Conservation (phyloP, 2,113 vertebrate genomes). For the Anser brachyrhynchus region DNA sequence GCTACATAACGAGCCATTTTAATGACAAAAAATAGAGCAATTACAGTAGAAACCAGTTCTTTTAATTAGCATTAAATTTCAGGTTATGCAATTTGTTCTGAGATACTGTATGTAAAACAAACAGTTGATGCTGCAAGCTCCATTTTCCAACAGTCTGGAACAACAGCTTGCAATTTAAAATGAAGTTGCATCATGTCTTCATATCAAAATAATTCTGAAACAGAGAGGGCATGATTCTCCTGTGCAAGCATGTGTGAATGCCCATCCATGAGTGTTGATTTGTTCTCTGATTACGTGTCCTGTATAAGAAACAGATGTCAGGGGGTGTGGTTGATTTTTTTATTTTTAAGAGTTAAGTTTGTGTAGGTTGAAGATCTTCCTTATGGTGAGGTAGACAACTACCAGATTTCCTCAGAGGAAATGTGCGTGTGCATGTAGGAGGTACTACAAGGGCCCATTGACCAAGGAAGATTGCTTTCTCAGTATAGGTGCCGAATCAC, state of each 20-base stretch:
- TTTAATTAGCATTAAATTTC: background rate
- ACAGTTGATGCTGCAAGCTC: background rate
- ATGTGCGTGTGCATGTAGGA: background rate
- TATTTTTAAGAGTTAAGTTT: background rate
- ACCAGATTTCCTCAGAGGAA: background rate
- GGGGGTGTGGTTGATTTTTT: background rate
- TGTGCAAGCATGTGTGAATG: too few relatives aligned
- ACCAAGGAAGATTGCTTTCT: background rate
- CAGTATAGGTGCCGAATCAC: background rate
- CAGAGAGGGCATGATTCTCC: background rate
- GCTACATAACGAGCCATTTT: background rate
- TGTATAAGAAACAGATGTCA: background rate
- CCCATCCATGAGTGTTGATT: too few relatives aligned
- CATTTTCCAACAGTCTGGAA: background rate
- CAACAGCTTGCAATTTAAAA: background rate
- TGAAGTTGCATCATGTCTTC: background rate
- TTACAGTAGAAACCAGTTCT: background rate
- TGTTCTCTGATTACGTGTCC: background rate
- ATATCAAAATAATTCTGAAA: background rate
- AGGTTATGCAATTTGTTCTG: background rate
- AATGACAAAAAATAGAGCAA: background rate
- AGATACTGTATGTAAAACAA: background rate
- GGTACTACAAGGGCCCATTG: background rate
- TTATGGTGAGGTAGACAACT: accelerated
- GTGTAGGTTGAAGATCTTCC: background rate